phyloP scores from a whole-genome alignment of 1,140 invertebrate species.

The Neodiprion lecontei region DNA sequence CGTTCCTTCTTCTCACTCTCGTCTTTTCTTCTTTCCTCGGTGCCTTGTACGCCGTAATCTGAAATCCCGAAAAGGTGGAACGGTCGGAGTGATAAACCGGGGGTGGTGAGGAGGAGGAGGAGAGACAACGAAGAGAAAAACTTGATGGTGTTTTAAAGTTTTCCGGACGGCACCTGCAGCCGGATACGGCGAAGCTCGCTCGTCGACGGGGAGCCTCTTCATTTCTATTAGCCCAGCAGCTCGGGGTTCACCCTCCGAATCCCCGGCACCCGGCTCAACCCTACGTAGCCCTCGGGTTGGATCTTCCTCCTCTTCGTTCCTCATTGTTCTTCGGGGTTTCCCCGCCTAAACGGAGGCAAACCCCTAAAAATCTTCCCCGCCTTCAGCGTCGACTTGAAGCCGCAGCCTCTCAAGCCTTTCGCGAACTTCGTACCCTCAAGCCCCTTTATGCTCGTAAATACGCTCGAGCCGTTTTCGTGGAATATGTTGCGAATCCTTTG shows the following conservation, averaged over 20 bases:
- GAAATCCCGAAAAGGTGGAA: conserved; percentile 5
- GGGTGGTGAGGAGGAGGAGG: not conserved
- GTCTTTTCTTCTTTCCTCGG: not conserved
- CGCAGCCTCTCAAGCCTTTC: not conserved
- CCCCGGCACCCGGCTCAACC: conserved; percentile 14
- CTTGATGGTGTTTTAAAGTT: conserved; percentile 14
- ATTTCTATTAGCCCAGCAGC: conserved; percentile 44
- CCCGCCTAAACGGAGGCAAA: conserved; percentile 3
- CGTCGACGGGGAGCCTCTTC: conserved; percentile 38
- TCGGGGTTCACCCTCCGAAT: conserved; percentile 32
- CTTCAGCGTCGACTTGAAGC: not conserved
- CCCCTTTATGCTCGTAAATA: no score
- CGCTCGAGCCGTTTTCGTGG: no score
- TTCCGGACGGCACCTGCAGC: conserved; percentile 11
- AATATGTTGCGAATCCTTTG: not conserved
- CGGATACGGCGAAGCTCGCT: not conserved
- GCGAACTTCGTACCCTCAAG: not conserved
- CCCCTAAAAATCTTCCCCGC: not conserved
- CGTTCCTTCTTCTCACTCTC: conserved; percentile 17
- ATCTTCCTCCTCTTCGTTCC: conserved; percentile 30
- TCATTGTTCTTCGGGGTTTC: conserved; percentile 41
- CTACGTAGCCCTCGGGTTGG: conserved; percentile 25
- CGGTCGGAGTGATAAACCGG: not conserved
- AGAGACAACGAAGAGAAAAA: conserved; percentile 2
- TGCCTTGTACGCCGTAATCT: not conserved